These are phyloP conservation scores for Neolamprologus hecqui DNA, from an alignment of 2,113 vertebrate species.

Conservation along the genomic window DNA sequence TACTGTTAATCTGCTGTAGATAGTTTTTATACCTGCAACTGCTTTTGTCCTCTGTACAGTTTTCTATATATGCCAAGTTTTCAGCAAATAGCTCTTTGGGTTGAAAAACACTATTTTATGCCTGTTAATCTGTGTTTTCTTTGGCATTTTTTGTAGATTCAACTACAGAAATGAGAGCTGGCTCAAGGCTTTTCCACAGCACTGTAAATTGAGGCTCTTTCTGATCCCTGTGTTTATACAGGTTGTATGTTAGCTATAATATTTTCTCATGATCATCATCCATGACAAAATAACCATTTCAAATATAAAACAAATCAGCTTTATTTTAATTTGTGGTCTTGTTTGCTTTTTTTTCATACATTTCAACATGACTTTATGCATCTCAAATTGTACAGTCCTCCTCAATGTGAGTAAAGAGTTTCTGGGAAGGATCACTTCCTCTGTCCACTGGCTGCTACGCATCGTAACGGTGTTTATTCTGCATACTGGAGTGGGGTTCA, in stretches of 20 bases:
- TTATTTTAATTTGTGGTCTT: conserved; percentile 2
- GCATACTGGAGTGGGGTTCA: not conserved
- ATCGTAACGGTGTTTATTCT: not conserved
- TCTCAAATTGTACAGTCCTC: not conserved
- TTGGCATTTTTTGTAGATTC: not conserved
- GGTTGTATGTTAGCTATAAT: not conserved
- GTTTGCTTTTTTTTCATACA: not conserved
- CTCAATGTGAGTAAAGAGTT: conserved; percentile 23
- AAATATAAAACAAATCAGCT: conserved; percentile 11
- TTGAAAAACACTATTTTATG: not conserved
- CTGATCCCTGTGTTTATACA: not conserved
- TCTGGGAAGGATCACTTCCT: not conserved
- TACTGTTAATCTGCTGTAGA: not conserved
- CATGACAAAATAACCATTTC: not conserved
- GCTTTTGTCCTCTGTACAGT: not conserved
- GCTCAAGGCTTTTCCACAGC: not conserved
- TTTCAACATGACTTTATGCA: not conserved
- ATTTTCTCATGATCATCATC: not conserved
- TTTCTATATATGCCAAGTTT: not conserved
- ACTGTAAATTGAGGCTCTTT: not conserved
- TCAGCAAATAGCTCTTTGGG: not conserved
- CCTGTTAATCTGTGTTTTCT: not conserved
- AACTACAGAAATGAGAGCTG: not conserved
- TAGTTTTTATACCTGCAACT: not conserved
- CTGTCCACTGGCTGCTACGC: not conserved